Evolutionary conservation across 2,113 vertebrate genomes (phyloP).

Genomic region (Climacteris rufus): DNA sequence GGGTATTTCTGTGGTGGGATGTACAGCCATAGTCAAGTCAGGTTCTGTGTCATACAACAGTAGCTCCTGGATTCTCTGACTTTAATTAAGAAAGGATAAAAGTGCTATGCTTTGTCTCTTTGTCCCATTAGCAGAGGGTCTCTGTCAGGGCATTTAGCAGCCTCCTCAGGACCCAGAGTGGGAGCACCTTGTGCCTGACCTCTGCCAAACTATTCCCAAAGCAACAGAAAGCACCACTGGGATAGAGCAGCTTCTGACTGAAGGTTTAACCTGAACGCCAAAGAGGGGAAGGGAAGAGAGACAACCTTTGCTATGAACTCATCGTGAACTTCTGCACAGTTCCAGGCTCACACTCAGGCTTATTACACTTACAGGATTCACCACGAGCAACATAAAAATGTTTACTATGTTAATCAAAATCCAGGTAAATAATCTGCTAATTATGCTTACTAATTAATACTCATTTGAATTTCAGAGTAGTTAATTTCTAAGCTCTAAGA

Average conservation of each 20-base stretch:
- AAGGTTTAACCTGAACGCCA: background rate
- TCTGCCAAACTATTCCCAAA: background rate
- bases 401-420: background rate
- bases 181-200: background rate
- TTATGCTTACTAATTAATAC: background rate
- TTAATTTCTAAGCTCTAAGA: too few species aligned
- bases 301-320: background rate
- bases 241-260: background rate
- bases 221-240: background rate
- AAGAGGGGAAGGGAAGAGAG: background rate
- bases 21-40: too few species aligned
- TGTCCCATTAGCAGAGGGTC: too few species aligned
- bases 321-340: background rate
- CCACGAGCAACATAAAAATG: background rate
- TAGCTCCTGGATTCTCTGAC: too few species aligned
- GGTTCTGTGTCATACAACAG: too few species aligned
- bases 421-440: background rate
- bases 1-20: too few species aligned
- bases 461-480: background rate
- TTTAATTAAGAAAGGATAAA: too few species aligned
- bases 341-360: background rate
- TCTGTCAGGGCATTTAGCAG: background rate
- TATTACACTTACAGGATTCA: background rate
- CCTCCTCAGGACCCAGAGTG: accelerated
- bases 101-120: too few species aligned